Conservation (phyloP, 1,140 invertebrate genomes). For the Platorchestia sp. region DNA sequence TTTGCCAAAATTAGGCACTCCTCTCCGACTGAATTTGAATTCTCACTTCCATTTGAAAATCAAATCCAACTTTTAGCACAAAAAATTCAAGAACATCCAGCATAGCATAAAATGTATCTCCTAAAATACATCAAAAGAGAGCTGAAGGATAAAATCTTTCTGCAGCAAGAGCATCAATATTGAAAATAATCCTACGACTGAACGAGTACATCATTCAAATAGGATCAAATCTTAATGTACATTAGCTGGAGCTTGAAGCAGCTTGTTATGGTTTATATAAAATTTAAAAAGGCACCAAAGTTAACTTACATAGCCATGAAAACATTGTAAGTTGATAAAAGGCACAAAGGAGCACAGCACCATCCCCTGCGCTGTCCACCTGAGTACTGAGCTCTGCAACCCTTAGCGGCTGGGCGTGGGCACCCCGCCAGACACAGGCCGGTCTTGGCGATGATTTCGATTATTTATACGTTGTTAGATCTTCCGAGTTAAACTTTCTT, state of each 20-base stretch:
- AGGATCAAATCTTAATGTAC: background rate
- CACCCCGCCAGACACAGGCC: background rate
- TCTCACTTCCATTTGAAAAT: background rate
- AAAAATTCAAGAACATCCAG: too few relatives aligned
- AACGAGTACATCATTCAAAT: background rate
- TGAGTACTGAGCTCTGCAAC: background rate
- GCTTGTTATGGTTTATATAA: background rate
- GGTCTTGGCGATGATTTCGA: background rate
- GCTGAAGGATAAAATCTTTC: background rate
- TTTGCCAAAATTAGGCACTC: background rate
- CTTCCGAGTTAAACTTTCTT: background rate
- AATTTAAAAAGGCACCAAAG: background rate
- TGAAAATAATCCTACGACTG: background rate
- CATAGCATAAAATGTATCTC: too few relatives aligned
- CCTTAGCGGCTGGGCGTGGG: background rate
- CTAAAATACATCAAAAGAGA: background rate
- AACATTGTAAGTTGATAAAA: slow-evolving; percentile 3
- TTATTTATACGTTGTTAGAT: background rate
- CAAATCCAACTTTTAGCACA: too few relatives aligned
- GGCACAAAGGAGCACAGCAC: slow-evolving; percentile 47
- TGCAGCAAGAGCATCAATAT: background rate
- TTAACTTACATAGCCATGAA: slow-evolving; percentile 41
- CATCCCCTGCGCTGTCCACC: slow-evolving; percentile 52
- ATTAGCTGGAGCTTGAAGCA: background rate
- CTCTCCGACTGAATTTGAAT: too few relatives aligned